Base-by-base conservation (phyloP, 1,140 invertebrate genomes). In the Helicorthomorpha holstii region DNA sequence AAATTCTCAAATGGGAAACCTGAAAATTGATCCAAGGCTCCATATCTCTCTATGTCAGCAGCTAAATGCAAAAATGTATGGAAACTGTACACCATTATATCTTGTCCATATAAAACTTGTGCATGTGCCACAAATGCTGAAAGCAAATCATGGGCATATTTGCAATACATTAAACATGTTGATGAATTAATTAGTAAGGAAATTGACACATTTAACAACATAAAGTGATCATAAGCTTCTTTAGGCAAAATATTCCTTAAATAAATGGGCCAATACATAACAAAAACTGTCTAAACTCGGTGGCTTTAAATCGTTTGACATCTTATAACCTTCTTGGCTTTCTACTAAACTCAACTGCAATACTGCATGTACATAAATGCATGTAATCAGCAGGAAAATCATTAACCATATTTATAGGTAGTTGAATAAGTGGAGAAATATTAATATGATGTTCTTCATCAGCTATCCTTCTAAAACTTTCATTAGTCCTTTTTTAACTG, bases 281-380 rank as follows among this genome's bases (percentile, higher is more conserved):
- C 23, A 73, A 49, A 62, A 72, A 70, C 44, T 63, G 61, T 21
- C 69, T 56, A 58, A 69, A 69, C 57, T 73, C 69, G 23, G 69
- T 72, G 7, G 68, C 69, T 62, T 73, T 73, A 64, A 64, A 72
- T 29, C 59, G 49, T 3, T 62, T 57, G 26, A 68, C 23, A 41
- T 71, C 64, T 22, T 48, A 25, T 1, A 72, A 53, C 23, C 49
- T 34, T 51, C 66, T 56, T 7, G 67, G 63, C 54, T 68, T 66
- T 53, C 69, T 53, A 45, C 49, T 46, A 64, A 70, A 72, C 55
- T 72, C 66, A 34, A 12, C 22, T 27, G 68, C 62, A 29, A 60
- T 52, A 26, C 47, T 56, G 12, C 45, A 51, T 45, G 50, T 51
- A 27, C 60, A 42, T 38, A 62, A 43, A 53, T 68, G 64, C 63